phyloP scores from a whole-genome alignment of 2,888 invertebrate species.

The Oligia latruncula region DNA sequence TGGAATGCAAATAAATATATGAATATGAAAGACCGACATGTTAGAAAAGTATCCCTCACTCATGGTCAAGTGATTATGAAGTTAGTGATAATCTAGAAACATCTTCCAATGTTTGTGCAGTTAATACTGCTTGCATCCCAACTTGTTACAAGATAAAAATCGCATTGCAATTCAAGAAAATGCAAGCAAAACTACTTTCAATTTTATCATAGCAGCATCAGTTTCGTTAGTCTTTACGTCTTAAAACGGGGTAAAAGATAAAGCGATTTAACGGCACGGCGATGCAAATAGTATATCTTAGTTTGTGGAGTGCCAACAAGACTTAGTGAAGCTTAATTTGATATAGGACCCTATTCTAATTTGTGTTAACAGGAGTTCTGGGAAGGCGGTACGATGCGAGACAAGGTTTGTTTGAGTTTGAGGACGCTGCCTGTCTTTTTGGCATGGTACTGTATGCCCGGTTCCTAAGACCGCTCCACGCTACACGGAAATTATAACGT shows the following conservation, averaged over 20 bases:
- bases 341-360: slow-evolving; percentile 50
- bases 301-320: slow-evolving; percentile 60
- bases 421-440: background rate
- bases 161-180: slow-evolving; percentile 9
- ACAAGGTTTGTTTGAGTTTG: slow-evolving; percentile 22
- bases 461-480: background rate
- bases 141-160: background rate
- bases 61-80: no score
- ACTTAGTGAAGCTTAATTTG: slow-evolving; percentile 58
- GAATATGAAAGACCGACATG: no score
- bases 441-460: background rate
- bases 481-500: background rate
- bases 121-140: no score
- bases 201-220: slow-evolving; percentile 28
- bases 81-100: no score
- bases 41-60: no score
- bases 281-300: slow-evolving; percentile 62
- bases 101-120: no score
- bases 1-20: no score
- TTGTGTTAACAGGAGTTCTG: slow-evolving; percentile 33
- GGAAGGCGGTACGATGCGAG: slow-evolving; percentile 1
- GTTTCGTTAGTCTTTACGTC: slow-evolving; percentile 37
- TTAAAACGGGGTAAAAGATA: slow-evolving; percentile 58
- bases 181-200: slow-evolving; percentile 24
- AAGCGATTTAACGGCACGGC: slow-evolving; percentile 45